phyloP scores from a whole-genome alignment of 2,888 invertebrate genomes.

The Diloba caeruleocephala region DNA sequence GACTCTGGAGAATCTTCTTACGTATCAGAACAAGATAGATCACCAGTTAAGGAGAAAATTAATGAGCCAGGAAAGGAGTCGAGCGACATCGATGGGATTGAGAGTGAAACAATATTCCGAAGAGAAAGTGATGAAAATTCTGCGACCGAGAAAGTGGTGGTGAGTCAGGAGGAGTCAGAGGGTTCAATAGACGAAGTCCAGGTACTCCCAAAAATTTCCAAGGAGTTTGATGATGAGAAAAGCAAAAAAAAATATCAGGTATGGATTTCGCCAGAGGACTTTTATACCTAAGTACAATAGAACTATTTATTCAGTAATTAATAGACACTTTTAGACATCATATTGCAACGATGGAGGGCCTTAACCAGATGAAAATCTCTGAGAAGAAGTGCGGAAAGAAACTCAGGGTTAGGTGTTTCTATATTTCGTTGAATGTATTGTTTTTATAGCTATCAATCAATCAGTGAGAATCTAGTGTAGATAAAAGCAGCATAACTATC shows the following conservation, averaged over 20 bases:
- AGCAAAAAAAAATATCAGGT: slow-evolving; percentile 2
- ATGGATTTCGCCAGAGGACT: neutral
- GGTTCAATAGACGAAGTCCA: neutral
- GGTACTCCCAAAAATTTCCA: neutral
- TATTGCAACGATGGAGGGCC: neutral
- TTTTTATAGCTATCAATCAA: no score
- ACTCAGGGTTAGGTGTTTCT: no score
- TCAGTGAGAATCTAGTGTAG: no score
- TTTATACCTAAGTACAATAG: neutral
- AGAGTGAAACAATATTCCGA: neutral
- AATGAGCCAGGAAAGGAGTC: neutral
- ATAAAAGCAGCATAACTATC: no score
- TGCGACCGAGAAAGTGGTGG: neutral
- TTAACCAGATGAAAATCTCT: no score
- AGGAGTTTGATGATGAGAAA: neutral
- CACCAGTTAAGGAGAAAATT: neutral
- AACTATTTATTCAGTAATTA: no score
- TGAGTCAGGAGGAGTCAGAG: neutral
- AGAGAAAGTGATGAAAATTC: neutral
- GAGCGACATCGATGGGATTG: neutral
- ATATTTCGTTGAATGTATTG: no score
- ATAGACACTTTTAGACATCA: no score
- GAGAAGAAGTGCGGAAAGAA: no score
- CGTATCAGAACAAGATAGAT: neutral
- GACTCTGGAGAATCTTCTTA: neutral